These are phyloP conservation scores for Ceratosolen solmsi DNA, from an alignment of 1,140 invertebrate species.

Conservation along the genomic window DNA sequence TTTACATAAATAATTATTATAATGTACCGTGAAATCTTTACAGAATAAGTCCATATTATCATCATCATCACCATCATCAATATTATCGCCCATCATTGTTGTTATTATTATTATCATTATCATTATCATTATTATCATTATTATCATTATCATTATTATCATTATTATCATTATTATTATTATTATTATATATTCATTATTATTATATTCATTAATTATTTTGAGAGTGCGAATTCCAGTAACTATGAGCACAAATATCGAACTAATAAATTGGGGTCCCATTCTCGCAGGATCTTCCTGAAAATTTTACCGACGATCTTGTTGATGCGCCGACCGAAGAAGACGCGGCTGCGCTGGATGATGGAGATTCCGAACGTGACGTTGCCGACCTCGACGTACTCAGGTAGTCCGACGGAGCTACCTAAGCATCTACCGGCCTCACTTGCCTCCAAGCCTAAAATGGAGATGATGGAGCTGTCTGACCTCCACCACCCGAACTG, in stretches of 20 bases:
- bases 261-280: not conserved
- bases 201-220: too few species aligned
- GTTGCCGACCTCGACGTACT: conserved; percentile 82
- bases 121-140: too few species aligned
- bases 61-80: too few species aligned
- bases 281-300: conserved; percentile 84
- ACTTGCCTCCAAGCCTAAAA: conserved; percentile 82
- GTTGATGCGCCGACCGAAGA: conserved; percentile 93
- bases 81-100: too few species aligned
- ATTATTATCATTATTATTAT: too few species aligned
- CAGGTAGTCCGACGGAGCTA: conserved; percentile 84
- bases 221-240: too few species aligned
- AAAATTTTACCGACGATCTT: conserved; percentile 90
- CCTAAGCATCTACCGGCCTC: conserved; percentile 80
- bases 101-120: too few species aligned
- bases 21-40: too few species aligned
- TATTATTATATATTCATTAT: too few species aligned
- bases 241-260: not conserved
- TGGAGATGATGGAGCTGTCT: conserved; percentile 94
- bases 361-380: conserved; percentile 96
- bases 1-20: too few species aligned
- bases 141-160: too few species aligned
- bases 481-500: conserved; percentile 97
- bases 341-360: conserved; percentile 95
- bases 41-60: too few species aligned